These are phyloP conservation scores for Phrynosoma platyrhinos DNA, from an alignment of 2,113 vertebrate genomes.

Conservation along the genomic window DNA sequence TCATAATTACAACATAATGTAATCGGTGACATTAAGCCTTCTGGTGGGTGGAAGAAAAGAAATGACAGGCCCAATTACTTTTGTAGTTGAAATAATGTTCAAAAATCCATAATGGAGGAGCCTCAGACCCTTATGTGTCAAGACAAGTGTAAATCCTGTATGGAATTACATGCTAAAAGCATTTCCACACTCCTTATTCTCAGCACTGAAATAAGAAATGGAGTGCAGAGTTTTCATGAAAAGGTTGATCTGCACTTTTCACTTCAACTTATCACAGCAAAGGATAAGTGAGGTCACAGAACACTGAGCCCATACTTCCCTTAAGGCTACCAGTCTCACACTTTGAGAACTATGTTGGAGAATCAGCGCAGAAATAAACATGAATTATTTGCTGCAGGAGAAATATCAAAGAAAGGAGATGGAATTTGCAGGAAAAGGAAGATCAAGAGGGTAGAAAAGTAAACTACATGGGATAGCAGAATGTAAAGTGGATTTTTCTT, in stretches of 20 bases:
- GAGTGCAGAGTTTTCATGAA: neutral
- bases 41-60: neutral
- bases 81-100: neutral
- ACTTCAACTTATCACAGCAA: neutral
- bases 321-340: neutral
- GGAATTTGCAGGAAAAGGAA: neutral
- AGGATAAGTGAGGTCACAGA: neutral
- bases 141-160: neutral
- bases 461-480: neutral
- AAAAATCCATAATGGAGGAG: neutral
- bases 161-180: neutral
- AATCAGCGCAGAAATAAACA: neutral
- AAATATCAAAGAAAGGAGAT: neutral
- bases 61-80: neutral
- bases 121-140: neutral
- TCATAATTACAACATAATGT: neutral
- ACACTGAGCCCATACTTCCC: neutral
- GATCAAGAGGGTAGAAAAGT: too few relatives aligned
- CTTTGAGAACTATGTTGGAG: neutral
- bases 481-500: neutral
- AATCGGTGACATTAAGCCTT: neutral
- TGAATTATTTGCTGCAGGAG: neutral
- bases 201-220: neutral
- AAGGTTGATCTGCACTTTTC: neutral
- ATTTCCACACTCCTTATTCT: neutral